Percentiles rank a stretch among this genome's conserved stretches.
Evolutionary conservation across 1,140 invertebrate species (phyloP).

Genomic region (Antheraea pernyi): DNA sequence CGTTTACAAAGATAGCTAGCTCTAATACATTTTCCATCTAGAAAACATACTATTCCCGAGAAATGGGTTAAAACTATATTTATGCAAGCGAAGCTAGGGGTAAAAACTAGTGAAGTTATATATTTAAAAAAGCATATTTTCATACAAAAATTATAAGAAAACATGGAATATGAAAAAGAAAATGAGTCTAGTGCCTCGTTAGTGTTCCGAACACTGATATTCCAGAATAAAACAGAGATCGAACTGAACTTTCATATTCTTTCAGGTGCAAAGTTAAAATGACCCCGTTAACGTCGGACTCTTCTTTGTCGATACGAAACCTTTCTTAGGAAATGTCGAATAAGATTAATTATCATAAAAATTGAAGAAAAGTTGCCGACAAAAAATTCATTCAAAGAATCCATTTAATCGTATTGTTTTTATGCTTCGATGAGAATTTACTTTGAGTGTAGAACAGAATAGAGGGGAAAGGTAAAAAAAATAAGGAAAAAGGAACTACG

Average conservation of each 20-base stretch:
- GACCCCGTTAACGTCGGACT: constrained; percentile 42
- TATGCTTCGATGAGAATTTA: constrained; percentile 1
- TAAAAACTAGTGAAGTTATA: too few relatives aligned
- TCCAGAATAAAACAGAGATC: constrained; percentile 45
- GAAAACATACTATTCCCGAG: too few relatives aligned
- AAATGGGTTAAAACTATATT: too few relatives aligned
- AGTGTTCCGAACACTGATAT: constrained; percentile 40
- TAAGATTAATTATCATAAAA: constrained; percentile 54
- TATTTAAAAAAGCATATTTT: neutral
- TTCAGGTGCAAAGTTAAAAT: constrained; percentile 42
- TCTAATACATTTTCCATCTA: too few relatives aligned
- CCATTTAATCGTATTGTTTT: neutral
- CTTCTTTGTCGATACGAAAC: constrained; percentile 45
- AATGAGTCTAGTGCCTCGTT: neutral
- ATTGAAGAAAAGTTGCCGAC: constrained; percentile 32
- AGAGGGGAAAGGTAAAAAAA: neutral
- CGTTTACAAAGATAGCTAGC: too few relatives aligned
- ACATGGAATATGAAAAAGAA: neutral
- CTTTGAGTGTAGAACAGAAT: neutral
- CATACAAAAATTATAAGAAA: neutral
- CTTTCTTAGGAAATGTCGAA: constrained; percentile 45
- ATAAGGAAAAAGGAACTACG: neutral
- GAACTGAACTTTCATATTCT: constrained; percentile 32
- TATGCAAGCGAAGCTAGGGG: too few relatives aligned
- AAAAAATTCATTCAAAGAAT: constrained; percentile 2